These are phyloP conservation scores for Sipha flava DNA, from an alignment of 1,140 invertebrate genomes.

Conservation along the genomic window DNA sequence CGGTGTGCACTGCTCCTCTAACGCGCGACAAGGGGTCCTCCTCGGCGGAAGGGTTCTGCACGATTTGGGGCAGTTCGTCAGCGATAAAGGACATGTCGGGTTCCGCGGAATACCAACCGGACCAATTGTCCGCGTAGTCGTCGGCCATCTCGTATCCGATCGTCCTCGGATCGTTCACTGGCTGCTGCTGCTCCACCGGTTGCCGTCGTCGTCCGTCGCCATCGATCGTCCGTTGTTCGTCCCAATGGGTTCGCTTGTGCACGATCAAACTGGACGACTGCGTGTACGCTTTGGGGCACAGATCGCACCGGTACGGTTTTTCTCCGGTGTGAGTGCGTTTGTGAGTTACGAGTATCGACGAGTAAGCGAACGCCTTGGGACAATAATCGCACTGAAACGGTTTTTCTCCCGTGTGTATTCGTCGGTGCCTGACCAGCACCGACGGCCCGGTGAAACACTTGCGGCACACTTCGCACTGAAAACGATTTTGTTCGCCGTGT, in stretches of 20 bases:
- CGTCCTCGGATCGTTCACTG: too few species aligned
- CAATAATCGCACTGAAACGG: conserved; percentile 24
- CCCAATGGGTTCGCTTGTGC: conserved; percentile 49
- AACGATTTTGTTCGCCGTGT: conserved; percentile 73
- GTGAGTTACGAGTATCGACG: conserved; percentile 42
- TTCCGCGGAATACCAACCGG: neutral
- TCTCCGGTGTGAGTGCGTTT: conserved; percentile 63
- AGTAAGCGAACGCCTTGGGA: conserved; percentile 3
- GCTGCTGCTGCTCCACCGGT: neutral
- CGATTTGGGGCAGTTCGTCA: neutral
- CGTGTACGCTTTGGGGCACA: conserved; percentile 46
- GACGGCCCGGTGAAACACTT: conserved; percentile 63
- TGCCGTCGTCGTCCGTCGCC: neutral
- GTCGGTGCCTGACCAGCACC: neutral
- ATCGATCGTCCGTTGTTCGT: neutral
- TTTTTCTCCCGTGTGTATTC: conserved; percentile 24
- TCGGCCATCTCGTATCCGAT: neutral
- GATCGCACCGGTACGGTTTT: conserved; percentile 63
- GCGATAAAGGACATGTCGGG: neutral
- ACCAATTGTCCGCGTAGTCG: neutral
- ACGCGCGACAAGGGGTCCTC: too few species aligned
- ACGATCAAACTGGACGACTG: conserved; percentile 34
- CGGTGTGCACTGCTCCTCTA: too few species aligned
- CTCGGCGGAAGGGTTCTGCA: too few species aligned
- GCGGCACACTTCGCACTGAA: conserved; percentile 71